Evolutionary conservation across 1,140 invertebrate species (phyloP), one percentile per base, ranked within the genome.

Genomic region (Ips nitidus): DNA sequence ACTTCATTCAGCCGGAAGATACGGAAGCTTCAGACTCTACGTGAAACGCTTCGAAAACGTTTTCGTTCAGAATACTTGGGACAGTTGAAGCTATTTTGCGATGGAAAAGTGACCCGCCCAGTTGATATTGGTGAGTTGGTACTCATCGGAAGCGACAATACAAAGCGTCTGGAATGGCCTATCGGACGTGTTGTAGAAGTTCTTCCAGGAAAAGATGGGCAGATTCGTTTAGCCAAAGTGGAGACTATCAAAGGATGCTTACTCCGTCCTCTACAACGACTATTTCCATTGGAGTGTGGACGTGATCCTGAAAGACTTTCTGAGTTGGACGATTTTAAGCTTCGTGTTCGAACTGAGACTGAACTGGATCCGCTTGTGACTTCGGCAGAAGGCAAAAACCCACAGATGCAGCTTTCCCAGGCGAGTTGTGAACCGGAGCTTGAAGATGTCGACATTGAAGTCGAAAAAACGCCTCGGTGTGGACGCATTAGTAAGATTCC

Each of bases 1-100:
- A 4, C 5, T 2, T 67, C 47, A 37, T 36, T 71, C 4, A 40
- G 4, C 69, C 38, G 59, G 41, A 64, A 59, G 40, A 22, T 70
- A n/a, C 7, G 5, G 36, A 47, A 74, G 2, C 47, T 45, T 47
- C 66, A 72, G 70, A 66, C 50, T 5, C 41, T 69, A 40, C 41
- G 58, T 39, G 60, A 60, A 1, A 43, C 59, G 53, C 40, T 66
- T 52, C 41, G 71, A 3, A 3, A 37, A 4, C 65, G 71, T 41
- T 73, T 70, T 41, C 61, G 71, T n/a, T 58, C 47, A 41, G 61
- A 70, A 45, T 73, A 73, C 70, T 55, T 66, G 41, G 71, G 71
- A 70, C 71, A 73, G 43, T 52, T 71, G 41, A n/a, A 41, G 41
- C 6, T 40, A 39, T 65, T 36, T 36, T 65, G 7, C 2, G 38